Conservation (phyloP, 2,797 vertebrate genomes). For the Oreonectes daqikongensis region DNA sequence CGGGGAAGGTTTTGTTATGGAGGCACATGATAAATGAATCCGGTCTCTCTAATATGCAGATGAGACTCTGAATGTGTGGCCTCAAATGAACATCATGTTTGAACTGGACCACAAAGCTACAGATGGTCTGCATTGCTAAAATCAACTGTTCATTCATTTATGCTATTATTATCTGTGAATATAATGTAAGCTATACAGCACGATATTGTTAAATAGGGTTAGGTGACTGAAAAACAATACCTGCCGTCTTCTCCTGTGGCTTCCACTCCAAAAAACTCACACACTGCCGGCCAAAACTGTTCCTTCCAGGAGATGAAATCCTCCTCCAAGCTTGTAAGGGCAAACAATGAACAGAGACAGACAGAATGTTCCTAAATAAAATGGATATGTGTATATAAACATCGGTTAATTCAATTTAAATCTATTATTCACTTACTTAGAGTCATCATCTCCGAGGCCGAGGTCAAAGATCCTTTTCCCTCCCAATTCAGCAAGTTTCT, state of each 20-base stretch:
- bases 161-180: background rate
- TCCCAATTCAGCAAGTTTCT: constrained; percentile 80
- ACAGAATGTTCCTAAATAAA: background rate
- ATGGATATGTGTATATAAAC: background rate
- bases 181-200: constrained; percentile 1
- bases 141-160: background rate
- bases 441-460: constrained; percentile 82
- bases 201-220: background rate
- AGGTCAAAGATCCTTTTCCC: constrained; percentile 82
- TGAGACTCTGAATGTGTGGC: constrained; percentile 15
- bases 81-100: constrained; percentile 19
- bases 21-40: constrained; percentile 38
- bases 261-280: constrained; percentile 84
- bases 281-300: constrained; percentile 86
- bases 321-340: constrained; percentile 78
- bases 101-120: constrained; percentile 3
- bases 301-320: constrained; percentile 89
- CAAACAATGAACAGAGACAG: background rate
- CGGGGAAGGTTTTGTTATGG: constrained; percentile 16
- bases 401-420: background rate
- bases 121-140: constrained; percentile 13
- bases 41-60: constrained; percentile 39
- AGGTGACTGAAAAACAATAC: constrained; percentile 58
- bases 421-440: constrained; percentile 76
- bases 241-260: constrained; percentile 85